Conservation (phyloP, 1,140 invertebrate genomes). For the Frieseomelitta varia region DNA sequence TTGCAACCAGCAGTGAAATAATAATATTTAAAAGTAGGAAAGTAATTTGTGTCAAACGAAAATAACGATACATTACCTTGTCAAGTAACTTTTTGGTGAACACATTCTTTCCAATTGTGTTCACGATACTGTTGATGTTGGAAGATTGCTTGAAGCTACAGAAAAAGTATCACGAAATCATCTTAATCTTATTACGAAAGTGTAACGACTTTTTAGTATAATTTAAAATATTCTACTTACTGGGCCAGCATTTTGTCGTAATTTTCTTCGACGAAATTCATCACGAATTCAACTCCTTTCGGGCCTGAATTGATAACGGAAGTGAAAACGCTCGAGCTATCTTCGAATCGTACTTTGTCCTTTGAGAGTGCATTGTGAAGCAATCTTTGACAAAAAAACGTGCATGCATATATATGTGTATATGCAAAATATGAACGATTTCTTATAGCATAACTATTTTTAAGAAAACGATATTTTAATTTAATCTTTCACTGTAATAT, state of each 20-base stretch:
- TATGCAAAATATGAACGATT: too few relatives aligned
- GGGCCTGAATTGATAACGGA: slow-evolving; percentile 79
- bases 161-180: not conserved
- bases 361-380: slow-evolving; percentile 63
- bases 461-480: too few relatives aligned
- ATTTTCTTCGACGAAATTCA: slow-evolving; percentile 81
- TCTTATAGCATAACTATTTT: too few relatives aligned
- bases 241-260: slow-evolving; percentile 74
- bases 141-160: slow-evolving; percentile 61
- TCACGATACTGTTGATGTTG: slow-evolving; percentile 53
- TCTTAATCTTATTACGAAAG: not conserved
- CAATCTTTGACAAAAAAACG: slow-evolving; percentile 28
- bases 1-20: too few relatives aligned
- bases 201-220: not conserved
- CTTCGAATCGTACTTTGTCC: slow-evolving; percentile 67
- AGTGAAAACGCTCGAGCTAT: slow-evolving; percentile 70
- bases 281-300: slow-evolving; percentile 76
- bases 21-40: not conserved
- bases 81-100: slow-evolving; percentile 47
- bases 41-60: not conserved
- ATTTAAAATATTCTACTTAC: slow-evolving; percentile 76
- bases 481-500: too few relatives aligned
- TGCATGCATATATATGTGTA: too few relatives aligned
- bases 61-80: slow-evolving; percentile 56
- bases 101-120: slow-evolving; percentile 56